phyloP scores from a whole-genome alignment of 2,113 vertebrate genomes.

The Ariopsis seemanni region DNA sequence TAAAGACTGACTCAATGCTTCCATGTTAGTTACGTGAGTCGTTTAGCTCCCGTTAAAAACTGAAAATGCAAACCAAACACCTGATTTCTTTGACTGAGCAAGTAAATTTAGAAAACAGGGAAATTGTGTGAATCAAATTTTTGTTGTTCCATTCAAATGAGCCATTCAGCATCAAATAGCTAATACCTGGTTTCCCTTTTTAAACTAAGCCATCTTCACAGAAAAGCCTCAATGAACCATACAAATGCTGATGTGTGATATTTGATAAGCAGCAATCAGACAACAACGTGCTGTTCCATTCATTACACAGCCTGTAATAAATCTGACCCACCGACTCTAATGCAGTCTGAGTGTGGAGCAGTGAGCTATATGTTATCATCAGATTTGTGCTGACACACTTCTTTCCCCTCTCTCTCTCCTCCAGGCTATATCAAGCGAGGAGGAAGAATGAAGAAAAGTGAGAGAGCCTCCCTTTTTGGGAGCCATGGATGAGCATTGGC shows the following conservation, averaged over 20 bases:
- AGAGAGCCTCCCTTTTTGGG: slow-evolving; percentile 61
- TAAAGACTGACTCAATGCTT: neutral
- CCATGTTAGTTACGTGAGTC: neutral
- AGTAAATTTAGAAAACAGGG: neutral
- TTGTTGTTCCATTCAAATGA: neutral
- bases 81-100: neutral
- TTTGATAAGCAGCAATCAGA: slow-evolving; percentile 26
- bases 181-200: neutral
- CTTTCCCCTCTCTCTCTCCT: slow-evolving; percentile 60
- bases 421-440: slow-evolving; percentile 62
- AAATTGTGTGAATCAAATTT: neutral
- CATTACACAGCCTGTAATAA: slow-evolving; percentile 17
- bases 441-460: slow-evolving; percentile 60
- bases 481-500: slow-evolving; percentile 61
- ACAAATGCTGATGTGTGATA: slow-evolving; percentile 8
- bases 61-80: neutral
- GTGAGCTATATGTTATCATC: slow-evolving; percentile 67
- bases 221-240: neutral
- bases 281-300: slow-evolving; percentile 23
- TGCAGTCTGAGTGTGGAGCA: slow-evolving; percentile 59
- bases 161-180: neutral
- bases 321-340: slow-evolving; percentile 65
- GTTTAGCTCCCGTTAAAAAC: neutral
- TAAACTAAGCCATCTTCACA: neutral
- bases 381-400: slow-evolving; percentile 73